Evolutionary conservation across 2,888 invertebrate genomes (phyloP), one percentile per base, ranked within the genome.

Genomic region (Cantharis nigra): DNA sequence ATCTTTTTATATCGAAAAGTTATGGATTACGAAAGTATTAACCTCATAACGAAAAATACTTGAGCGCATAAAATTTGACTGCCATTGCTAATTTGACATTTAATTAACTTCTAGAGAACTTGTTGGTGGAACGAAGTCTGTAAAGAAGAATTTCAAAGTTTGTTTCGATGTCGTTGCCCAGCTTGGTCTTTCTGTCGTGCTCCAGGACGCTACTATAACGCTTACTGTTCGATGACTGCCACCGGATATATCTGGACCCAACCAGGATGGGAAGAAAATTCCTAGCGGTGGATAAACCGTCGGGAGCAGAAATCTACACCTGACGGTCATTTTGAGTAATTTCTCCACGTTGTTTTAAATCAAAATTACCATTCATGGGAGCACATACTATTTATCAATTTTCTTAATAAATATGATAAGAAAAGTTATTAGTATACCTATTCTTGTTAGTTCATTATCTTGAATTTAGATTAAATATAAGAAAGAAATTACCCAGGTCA

Each of bases 51-150:
- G 10, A 33, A 3, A n/a, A n/a, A n/a, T 49, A 49, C 33, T n/a
- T 49, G 9, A 2, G 49, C 7, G 2, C 7, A 49, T 49, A n/a
- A 49, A 49, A n/a, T 49, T 49, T 49, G 10, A 33, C 18, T 62
- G 65, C 23, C 30, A 64, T 65, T 64, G 67, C 18, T 65, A 20
- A 30, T 69, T 28, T 69, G 28, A n/a, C n/a, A 28, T 18, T 28
- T 69, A n/a, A 69, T 20, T 16, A 33, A n/a, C 63, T 79, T 79
- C 30, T 87, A 96, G 97, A 92, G 97, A 87, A 96, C 95, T 71
- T 97, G 97, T 88, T 97, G 96, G 96, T 96, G 96, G 95, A 97
- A 96, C 88, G 97, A 97, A 90, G 93, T 96, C 16, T 97, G 97
- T 90, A 97, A 97, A 86, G 96, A 96, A 87, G 97, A 97, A 88